Conservation (phyloP, 2,113 vertebrate species). For the Apteryx owenii region DNA sequence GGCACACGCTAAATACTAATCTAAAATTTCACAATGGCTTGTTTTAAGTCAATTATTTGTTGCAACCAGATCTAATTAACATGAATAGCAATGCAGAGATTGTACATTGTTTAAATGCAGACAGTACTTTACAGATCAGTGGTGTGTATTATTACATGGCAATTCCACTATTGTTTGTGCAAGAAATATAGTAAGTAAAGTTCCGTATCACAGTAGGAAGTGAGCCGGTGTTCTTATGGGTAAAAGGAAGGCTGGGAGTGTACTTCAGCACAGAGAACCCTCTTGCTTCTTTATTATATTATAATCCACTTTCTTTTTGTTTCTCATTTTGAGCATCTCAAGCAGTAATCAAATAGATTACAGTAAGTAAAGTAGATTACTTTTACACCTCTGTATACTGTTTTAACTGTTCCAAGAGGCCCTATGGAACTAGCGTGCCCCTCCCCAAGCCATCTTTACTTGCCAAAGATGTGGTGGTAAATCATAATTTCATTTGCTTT, state of each 20-base stretch:
- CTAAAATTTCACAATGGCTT: not conserved
- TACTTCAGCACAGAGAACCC: not conserved
- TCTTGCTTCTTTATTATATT: not conserved
- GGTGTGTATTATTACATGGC: not conserved
- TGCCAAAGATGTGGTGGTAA: not conserved
- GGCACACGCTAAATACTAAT: not conserved
- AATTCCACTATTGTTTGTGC: not conserved
- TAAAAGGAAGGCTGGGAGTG: not conserved
- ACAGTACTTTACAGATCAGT: not conserved
- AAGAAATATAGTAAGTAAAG: not conserved
- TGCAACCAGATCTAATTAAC: not conserved
- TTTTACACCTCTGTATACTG: not conserved
- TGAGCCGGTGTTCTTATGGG: accelerated
- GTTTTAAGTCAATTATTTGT: not conserved
- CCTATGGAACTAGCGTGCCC: not conserved
- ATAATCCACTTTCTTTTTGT: not conserved
- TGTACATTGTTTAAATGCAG: not conserved
- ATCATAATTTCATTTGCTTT: not conserved
- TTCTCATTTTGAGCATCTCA: not conserved
- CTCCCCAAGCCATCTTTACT: not conserved
- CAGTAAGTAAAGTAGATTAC: not conserved
- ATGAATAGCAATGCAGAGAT: not conserved
- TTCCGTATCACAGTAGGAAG: not conserved
- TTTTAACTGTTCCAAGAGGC: not conserved
- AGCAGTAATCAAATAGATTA: not conserved